phyloP scores from a whole-genome alignment of 92 coral and sea anemone genomes.

The Chrysogorgia sp. region DNA sequence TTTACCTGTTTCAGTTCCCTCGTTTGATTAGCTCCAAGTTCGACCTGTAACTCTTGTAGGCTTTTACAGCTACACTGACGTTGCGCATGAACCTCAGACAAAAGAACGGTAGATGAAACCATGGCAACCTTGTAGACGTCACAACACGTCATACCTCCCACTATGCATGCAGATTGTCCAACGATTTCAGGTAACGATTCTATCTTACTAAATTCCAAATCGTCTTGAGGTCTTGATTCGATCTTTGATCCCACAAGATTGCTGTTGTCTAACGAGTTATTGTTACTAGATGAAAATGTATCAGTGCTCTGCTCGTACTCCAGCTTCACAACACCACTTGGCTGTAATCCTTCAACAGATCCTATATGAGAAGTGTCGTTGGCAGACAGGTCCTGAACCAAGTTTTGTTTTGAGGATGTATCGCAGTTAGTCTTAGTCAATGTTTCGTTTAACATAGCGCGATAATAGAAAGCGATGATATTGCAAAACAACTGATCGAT shows the following conservation, averaged over 20 bases:
- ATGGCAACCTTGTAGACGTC: conserved; percentile 17
- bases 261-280: background rate
- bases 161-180: background rate
- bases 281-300: background rate
- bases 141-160: background rate
- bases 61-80: background rate
- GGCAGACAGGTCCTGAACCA: background rate
- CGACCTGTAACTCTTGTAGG: background rate
- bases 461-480: conserved; percentile 32
- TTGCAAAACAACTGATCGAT: conserved; percentile 18
- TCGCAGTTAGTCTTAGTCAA: background rate
- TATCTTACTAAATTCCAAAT: background rate
- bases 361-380: background rate
- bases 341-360: background rate
- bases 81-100: conserved; percentile 31
- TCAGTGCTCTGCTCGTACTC: background rate
- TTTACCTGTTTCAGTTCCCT: background rate
- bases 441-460: conserved; percentile 10
- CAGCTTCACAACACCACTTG: background rate
- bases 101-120: conserved; percentile 32
- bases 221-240: background rate
- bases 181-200: background rate
- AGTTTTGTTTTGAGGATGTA: background rate
- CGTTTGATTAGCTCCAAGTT: background rate
- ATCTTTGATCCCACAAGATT: background rate